Conservation (phyloP, 2,113 vertebrate species). For the Geococcyx californianus region DNA sequence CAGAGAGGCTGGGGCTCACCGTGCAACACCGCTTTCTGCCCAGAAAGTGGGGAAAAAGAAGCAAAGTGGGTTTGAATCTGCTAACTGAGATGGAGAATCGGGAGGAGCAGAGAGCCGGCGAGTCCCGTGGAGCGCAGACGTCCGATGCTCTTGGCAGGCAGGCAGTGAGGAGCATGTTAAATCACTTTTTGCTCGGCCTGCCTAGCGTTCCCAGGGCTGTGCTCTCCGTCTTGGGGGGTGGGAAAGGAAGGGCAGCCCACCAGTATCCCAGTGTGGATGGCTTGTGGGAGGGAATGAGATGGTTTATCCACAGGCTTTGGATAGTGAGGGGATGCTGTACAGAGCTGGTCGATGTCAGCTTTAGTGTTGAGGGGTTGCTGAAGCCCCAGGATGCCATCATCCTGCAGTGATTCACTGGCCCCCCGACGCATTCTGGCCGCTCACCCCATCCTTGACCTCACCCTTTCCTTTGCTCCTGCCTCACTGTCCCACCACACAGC, state of each 20-base stretch:
- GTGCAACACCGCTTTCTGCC: not conserved
- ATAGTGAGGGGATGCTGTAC: not conserved
- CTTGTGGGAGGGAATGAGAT: not conserved
- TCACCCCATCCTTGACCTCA: not conserved
- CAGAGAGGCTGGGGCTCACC: not conserved
- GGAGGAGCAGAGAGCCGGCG: not conserved
- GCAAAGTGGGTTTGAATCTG: not conserved
- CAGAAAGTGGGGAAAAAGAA: not conserved
- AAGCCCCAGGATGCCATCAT: not conserved
- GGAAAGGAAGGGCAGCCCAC: not conserved
- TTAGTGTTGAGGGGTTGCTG: not conserved
- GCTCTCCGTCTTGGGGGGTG: accelerated
- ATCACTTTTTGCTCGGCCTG: not conserved
- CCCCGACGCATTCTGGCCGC: not conserved
- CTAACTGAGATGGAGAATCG: not conserved
- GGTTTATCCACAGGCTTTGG: not conserved
- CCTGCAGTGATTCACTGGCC: not conserved
- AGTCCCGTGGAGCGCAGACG: not conserved
- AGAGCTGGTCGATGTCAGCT: not conserved
- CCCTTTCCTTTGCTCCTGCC: not conserved
- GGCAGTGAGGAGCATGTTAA: not conserved
- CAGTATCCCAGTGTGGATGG: not conserved
- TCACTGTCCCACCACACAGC: not conserved
- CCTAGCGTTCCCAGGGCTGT: not conserved
- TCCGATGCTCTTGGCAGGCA: not conserved